These are phyloP conservation scores for Micoletzkya japonica DNA, from an alignment of 2,888 invertebrate genomes.

Conservation along the genomic window DNA sequence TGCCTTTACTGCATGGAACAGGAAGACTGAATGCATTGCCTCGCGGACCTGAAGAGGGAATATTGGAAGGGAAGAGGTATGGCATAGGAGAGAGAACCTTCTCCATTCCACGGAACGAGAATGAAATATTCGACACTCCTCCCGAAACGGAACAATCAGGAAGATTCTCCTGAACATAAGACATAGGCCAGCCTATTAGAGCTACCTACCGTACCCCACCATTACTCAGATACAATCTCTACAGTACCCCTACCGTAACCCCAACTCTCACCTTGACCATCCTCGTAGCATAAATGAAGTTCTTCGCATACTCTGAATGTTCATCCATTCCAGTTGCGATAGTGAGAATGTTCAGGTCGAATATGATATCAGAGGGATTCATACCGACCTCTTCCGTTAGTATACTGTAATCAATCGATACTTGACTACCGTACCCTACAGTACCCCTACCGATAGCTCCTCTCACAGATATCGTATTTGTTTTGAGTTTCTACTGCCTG, in stretches of 20 bases:
- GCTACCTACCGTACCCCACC: not conserved
- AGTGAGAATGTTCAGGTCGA: conserved; percentile 72
- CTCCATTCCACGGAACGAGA: conserved; percentile 72
- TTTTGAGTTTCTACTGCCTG: conserved; percentile 69
- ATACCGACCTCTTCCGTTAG: conserved; percentile 69
- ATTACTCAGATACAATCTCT: not conserved
- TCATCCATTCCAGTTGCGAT: conserved; percentile 73
- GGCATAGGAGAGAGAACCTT: no score
- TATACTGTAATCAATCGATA: conserved; percentile 65
- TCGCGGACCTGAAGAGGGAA: conserved; percentile 44
- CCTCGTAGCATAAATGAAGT: conserved; percentile 69
- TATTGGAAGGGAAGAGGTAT: conserved; percentile 66
- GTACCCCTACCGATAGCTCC: conserved; percentile 59
- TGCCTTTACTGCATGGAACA: conserved; percentile 71
- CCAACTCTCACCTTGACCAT: conserved; percentile 67
- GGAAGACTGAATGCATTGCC: conserved; percentile 67
- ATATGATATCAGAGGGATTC: conserved; percentile 70
- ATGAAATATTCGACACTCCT: conserved; percentile 71
- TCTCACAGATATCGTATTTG: conserved; percentile 70
- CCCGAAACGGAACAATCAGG: conserved; percentile 70
- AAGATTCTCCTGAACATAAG: conserved; percentile 63
- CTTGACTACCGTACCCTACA: not conserved
- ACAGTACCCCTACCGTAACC: not conserved
- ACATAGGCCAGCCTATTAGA: not conserved
- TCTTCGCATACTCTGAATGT: conserved; percentile 69